Conservation (phyloP, 2,797 vertebrate species). For the Neosilurus mollespiculum region DNA sequence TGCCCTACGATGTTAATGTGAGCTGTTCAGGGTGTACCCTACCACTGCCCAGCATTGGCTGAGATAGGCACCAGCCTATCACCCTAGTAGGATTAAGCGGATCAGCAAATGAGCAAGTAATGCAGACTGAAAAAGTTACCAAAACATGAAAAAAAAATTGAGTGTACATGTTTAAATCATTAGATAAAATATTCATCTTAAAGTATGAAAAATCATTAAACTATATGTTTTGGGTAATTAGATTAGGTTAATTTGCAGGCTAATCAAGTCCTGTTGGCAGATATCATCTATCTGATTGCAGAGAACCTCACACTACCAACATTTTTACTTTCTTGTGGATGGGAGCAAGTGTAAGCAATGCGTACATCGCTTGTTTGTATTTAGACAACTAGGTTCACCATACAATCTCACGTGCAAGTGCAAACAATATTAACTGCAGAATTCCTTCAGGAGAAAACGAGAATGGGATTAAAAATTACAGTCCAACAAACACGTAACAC, state of each 20-base stretch:
- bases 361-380: neutral
- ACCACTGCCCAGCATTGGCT: too few species aligned
- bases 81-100: too few species aligned
- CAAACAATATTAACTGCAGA: neutral
- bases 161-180: neutral
- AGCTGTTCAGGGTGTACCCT: too few species aligned
- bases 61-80: too few species aligned
- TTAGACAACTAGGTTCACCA: neutral
- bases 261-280: neutral
- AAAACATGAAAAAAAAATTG: neutral
- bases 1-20: too few species aligned
- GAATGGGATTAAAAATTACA: slow-evolving; percentile 7
- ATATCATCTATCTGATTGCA: neutral
- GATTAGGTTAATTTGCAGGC: neutral
- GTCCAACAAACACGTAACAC: neutral
- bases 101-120: neutral
- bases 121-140: neutral
- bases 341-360: too few species aligned
- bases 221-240: too few species aligned
- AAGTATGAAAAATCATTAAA: neutral
- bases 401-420: neutral
- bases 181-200: neutral
- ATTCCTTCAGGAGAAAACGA: neutral
- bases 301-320: neutral
- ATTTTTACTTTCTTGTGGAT: neutral